Base-by-base conservation (phyloP, 2,888 invertebrate species). In the Amorpha juglandis region DNA sequence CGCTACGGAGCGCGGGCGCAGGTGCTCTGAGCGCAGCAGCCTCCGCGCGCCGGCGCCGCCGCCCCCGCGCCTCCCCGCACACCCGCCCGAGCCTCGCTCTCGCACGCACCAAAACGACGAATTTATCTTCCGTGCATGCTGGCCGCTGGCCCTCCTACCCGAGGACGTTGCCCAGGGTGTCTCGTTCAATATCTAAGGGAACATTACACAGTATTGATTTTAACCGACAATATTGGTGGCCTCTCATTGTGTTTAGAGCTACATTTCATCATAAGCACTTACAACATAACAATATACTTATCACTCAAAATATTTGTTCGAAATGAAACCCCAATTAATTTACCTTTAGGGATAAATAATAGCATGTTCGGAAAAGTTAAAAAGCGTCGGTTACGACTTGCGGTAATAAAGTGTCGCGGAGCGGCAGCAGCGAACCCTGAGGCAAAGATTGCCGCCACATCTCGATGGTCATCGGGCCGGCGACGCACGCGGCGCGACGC, bases 1-100 rank as follows among this genome's bases (percentile, higher is more conserved):
- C 89, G 94, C 93, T 90, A 88, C 94, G 88, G 94, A 92, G 88
- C 93, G 93, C 92, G 93, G 95, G 94, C 95, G 95, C 95, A 95
- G 95, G 95, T 95, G 95, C 95, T 95, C 95, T 95, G 95, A 94
- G 95, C 94, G 94, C 95, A 92, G 94, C 94, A 94, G 92, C 93
- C 92, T 90, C 93, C 91, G 92, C 92, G 91, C 93, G 91, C 94
- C 92, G 94, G 92, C 94, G 92, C 93, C 93, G 92, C 93, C 89
- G 82, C 88, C 93, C 93, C 94, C 94, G 91, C 91, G 78, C 93
- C 91, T 86, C 91, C 83, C 84, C 87, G 83, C 84, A 75, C 79
- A 72, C 80, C 84, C 86, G 78, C 86, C 81, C 85, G 84, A 86
- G 80, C 83, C 83, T 82, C 79, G 71, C 84, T 79, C 84, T 79